Conservation (phyloP, 2,797 vertebrate genomes). For the Phrynocephalus vlangalii region DNA sequence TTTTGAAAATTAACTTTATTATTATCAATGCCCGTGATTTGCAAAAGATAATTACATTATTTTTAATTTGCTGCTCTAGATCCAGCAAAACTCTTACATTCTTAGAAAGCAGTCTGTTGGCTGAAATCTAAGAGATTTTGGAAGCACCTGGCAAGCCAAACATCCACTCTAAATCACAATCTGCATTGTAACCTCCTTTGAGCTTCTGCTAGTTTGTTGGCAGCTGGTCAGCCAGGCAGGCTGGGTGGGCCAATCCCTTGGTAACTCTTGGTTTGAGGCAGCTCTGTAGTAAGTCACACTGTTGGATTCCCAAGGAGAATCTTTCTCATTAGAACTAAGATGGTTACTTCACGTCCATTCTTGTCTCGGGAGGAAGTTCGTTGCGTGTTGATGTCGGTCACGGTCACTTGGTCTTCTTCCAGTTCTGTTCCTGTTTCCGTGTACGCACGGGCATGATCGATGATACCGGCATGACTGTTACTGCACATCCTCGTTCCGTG, state of each 20-base stretch:
- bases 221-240: not conserved
- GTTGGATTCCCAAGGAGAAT: not conserved
- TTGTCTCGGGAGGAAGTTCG: too few species aligned
- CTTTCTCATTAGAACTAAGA: not conserved
- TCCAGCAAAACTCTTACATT: not conserved
- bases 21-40: too few species aligned
- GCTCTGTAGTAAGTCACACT: not conserved
- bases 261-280: not conserved
- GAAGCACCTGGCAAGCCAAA: not conserved
- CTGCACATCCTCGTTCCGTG: too few species aligned
- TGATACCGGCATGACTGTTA: too few species aligned
- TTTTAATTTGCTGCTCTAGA: too few species aligned
- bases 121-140: not conserved
- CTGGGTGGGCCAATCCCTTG: not conserved
- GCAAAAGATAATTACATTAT: too few species aligned
- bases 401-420: too few species aligned
- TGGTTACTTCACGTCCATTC: too few species aligned
- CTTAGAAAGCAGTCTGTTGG: not conserved
- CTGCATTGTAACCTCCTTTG: not conserved
- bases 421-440: too few species aligned
- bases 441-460: too few species aligned
- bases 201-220: not conserved
- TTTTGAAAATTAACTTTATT: too few species aligned
- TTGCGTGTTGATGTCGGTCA: too few species aligned
- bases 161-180: not conserved